Percentiles rank a stretch among this genome's conserved stretches.
These are phyloP conservation scores for Onychomys leucogaster DNA, from an alignment of 2,797 vertebrate genomes.

Conservation along the genomic window DNA sequence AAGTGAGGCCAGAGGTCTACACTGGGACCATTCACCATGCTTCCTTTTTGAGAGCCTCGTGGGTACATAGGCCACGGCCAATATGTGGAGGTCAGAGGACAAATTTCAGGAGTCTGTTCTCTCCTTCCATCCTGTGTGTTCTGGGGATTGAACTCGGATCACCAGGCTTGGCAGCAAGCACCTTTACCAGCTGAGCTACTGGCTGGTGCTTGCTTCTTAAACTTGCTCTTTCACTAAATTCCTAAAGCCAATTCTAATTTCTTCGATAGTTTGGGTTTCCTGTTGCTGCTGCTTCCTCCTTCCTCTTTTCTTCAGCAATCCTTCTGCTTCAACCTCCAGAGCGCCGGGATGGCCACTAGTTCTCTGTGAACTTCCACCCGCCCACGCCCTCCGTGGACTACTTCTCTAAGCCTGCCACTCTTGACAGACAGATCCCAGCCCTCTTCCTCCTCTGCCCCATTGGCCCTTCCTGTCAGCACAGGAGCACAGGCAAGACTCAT, in stretches of 20 bases:
- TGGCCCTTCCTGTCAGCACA: not conserved
- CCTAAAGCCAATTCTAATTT: not conserved
- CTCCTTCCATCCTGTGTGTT: not conserved
- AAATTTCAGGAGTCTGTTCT: not conserved
- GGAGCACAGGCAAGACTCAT: not conserved
- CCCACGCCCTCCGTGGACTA: no score
- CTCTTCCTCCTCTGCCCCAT: not conserved
- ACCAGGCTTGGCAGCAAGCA: not conserved
- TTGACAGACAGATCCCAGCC: not conserved
- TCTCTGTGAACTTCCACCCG: not conserved
- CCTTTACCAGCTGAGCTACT: not conserved
- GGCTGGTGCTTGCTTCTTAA: not conserved
- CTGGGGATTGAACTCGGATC: not conserved
- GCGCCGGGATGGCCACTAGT: not conserved
- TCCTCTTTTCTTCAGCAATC: not conserved
- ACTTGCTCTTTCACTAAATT: not conserved
- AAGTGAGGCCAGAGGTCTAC: not conserved
- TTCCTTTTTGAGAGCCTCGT: not conserved
- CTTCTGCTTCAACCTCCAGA: not conserved
- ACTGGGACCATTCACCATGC: not conserved
- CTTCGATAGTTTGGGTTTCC: not conserved
- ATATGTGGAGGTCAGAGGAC: no score
- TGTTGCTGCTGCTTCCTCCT: not conserved
- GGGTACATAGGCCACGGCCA: not conserved
- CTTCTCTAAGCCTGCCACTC: not conserved